Conservation (phyloP, 2,888 invertebrate genomes). For the Allygus modestus region DNA sequence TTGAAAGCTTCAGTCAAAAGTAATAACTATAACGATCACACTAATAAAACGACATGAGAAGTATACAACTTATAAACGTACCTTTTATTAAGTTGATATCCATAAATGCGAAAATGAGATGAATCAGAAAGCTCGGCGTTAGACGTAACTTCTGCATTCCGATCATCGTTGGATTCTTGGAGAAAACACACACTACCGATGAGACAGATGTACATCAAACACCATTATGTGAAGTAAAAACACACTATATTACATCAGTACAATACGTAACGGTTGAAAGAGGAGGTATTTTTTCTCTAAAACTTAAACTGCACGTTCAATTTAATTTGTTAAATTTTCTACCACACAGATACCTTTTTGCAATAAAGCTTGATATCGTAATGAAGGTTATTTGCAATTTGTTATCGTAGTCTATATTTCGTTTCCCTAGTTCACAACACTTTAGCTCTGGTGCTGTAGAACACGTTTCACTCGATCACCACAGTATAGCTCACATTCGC, state of each 20-base stretch:
- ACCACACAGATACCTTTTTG: too few species aligned
- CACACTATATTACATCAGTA: background rate
- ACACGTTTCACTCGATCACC: too few species aligned
- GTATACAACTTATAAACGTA: too few species aligned
- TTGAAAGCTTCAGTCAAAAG: too few species aligned
- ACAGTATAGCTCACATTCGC: background rate
- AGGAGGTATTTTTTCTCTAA: background rate
- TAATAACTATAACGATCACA: too few species aligned
- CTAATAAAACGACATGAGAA: too few species aligned
- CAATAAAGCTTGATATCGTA: too few species aligned
- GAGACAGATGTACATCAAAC: background rate
- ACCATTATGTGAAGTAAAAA: background rate
- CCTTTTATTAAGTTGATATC: constrained; percentile 21
- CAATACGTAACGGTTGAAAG: background rate
- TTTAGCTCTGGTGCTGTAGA: too few species aligned
- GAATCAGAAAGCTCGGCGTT: background rate
- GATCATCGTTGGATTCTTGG: background rate
- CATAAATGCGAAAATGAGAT: background rate
- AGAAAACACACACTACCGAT: background rate
- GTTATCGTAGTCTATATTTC: too few species aligned
- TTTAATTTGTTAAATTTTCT: too few species aligned
- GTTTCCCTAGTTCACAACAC: too few species aligned
- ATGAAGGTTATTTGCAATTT: too few species aligned
- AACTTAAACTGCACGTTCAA: background rate
- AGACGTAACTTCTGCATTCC: background rate